A percentile compares a stretch with the other conserved stretches of the same genome.
Evolutionary conservation across 92 coral and sea anemone genomes (phyloP).

Genomic region (Pocillopora grandis): DNA sequence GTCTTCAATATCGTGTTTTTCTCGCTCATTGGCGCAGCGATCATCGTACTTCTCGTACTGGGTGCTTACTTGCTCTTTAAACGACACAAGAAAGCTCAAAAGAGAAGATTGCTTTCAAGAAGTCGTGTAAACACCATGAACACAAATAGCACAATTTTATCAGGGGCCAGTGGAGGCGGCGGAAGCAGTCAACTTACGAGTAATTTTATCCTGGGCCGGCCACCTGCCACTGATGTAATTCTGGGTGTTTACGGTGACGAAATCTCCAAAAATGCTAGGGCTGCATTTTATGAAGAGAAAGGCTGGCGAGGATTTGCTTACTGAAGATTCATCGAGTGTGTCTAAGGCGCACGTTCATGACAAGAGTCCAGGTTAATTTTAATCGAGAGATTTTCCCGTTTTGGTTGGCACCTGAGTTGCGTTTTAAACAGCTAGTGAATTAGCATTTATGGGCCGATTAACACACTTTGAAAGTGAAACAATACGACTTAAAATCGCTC

Average conservation of each 20-base stretch:
- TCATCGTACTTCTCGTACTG: constrained; percentile 33
- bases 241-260: constrained; percentile 62
- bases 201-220: constrained; percentile 51
- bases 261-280: constrained; percentile 52
- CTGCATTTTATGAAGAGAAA: constrained; percentile 55
- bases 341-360: not conserved
- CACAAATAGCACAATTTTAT: constrained; percentile 32
- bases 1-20: constrained; percentile 58
- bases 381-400: not conserved
- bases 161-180: constrained; percentile 11
- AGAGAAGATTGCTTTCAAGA: constrained; percentile 17
- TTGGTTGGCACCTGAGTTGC: too few species aligned
- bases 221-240: constrained; percentile 64
- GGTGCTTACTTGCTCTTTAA: constrained; percentile 38
- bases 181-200: constrained; percentile 17
- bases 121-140: constrained; percentile 41
- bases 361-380: not conserved
- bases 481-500: not conserved
- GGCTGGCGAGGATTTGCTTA: constrained; percentile 67
- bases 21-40: constrained; percentile 47
- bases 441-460: not conserved
- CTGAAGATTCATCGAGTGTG: not conserved
- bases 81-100: constrained; percentile 38
- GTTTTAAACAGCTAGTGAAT: not conserved
- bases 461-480: not conserved